Percentiles rank a stretch among this genome's conserved stretches.
Conservation (phyloP, 2,113 vertebrate species). For the Rostratula benghalensis region DNA sequence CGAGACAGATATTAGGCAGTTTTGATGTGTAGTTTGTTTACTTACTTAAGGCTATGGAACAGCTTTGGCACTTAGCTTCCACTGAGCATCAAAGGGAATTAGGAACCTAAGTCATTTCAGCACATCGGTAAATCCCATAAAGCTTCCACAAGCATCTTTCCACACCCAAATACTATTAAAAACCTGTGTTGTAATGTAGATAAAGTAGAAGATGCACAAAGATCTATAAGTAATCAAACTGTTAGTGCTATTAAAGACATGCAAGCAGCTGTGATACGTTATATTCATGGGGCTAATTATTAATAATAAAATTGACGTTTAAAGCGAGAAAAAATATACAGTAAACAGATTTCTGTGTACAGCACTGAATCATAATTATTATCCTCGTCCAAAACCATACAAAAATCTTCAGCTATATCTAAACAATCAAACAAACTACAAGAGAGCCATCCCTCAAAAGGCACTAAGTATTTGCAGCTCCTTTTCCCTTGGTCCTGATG, state of each 20-base stretch:
- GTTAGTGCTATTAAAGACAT: background rate
- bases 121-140: conserved; percentile 5
- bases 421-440: background rate
- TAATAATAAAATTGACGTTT: background rate
- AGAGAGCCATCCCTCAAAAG: background rate
- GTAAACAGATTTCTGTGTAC: background rate
- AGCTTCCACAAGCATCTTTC: conserved; percentile 26
- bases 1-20: background rate
- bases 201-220: background rate
- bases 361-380: background rate
- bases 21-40: background rate
- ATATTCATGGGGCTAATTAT: background rate
- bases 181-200: background rate
- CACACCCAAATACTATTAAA: background rate
- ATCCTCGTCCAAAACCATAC: background rate
- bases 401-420: background rate
- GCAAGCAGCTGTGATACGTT: background rate
- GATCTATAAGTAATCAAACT: background rate
- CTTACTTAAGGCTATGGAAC: background rate
- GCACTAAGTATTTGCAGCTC: background rate
- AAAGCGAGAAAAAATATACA: background rate
- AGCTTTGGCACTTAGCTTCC: background rate
- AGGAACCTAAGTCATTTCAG: conserved; percentile 38
- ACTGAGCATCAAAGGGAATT: background rate
- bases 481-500: background rate